These are phyloP conservation scores for Streptopelia turtur DNA, from an alignment of 2,797 vertebrate species.

Conservation along the genomic window DNA sequence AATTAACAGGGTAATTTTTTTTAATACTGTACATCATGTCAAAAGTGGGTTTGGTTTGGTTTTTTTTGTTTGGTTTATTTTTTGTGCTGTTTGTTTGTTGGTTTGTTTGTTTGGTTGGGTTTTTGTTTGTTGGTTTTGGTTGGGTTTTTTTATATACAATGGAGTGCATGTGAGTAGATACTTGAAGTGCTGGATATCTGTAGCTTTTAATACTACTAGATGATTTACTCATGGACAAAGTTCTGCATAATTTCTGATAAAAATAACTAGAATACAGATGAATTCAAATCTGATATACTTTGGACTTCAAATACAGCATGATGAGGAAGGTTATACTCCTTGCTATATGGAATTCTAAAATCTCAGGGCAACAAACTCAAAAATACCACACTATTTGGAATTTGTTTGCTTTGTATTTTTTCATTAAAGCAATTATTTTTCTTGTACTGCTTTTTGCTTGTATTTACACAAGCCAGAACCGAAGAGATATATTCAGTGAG, in stretches of 20 bases:
- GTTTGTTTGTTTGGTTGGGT: background rate
- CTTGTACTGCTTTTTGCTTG: conserved; percentile 3
- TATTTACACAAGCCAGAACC: background rate
- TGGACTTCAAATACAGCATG: background rate
- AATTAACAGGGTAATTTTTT: background rate
- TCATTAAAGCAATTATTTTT: conserved; percentile 45
- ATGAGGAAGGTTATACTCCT: conserved; percentile 1
- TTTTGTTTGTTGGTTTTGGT: too few relatives aligned
- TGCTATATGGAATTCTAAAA: background rate
- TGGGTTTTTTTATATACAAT: background rate
- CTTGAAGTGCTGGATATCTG: background rate
- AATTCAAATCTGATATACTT: conserved; percentile 1
- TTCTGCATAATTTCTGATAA: background rate
- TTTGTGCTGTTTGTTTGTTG: too few relatives aligned
- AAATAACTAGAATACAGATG: background rate
- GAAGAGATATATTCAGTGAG: background rate
- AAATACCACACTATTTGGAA: background rate
- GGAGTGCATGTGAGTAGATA: background rate
- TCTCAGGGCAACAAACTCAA: background rate
- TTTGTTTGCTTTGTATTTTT: conserved; percentile 34
- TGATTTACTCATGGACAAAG: background rate
- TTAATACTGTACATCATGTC: background rate
- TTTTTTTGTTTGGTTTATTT: too few relatives aligned
- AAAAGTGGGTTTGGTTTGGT: background rate
- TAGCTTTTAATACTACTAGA: background rate